phyloP scores from a whole-genome alignment of 1,140 invertebrate species.

The Yoshiicerus persimilis region DNA sequence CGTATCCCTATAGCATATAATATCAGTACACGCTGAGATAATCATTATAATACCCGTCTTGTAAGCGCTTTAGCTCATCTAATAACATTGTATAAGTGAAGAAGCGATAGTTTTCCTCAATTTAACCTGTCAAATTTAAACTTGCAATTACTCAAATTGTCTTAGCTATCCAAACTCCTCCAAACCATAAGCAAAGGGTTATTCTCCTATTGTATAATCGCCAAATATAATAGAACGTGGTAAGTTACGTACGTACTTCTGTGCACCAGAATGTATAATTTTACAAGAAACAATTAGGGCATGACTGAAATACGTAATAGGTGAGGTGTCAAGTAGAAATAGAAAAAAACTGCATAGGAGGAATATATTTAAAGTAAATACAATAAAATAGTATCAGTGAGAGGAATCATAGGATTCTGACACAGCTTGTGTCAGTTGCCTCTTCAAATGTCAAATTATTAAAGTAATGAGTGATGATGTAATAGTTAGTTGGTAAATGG shows the following conservation, averaged over 20 bases:
- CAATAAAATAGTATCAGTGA: background rate
- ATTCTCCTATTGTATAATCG: background rate
- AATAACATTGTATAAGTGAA: background rate
- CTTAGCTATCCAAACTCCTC: background rate
- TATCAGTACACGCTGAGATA: background rate
- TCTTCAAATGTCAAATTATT: slow-evolving; percentile 15
- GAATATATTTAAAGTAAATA: background rate
- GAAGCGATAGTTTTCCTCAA: background rate
- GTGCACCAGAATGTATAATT: background rate
- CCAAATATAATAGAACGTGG: too few relatives aligned
- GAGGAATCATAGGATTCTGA: background rate
- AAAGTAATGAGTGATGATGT: background rate
- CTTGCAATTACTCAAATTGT: background rate
- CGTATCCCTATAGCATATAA: background rate
- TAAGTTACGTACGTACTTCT: background rate
- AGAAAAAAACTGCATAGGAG: background rate
- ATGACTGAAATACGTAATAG: background rate
- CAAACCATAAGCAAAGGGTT: too few relatives aligned
- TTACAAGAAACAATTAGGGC: background rate
- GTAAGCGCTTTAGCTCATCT: background rate
- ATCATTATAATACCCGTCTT: background rate
- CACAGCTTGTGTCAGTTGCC: background rate
- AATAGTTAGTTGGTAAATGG: background rate
- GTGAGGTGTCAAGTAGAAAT: background rate
- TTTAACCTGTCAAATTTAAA: slow-evolving; percentile 3